Base-by-base conservation (phyloP, 2,888 invertebrate genomes). In the Cenopis cana region DNA sequence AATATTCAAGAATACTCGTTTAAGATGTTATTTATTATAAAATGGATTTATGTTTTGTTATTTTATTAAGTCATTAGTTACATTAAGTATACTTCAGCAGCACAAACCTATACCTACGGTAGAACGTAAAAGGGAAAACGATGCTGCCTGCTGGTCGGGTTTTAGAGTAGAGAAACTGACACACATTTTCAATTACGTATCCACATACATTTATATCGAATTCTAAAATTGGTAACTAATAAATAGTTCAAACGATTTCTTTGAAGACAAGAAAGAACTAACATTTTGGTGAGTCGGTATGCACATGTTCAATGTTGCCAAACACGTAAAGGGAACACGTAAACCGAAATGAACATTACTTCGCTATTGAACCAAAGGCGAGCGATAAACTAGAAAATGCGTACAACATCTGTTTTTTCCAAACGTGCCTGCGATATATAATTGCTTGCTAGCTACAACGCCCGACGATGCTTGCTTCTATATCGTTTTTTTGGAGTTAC, bases 371-470 rank as follows among this genome's bases (percentile, higher is more conserved):
- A 55, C 68, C 61, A 57, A 67, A 67, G 62, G 66, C 18, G 70
- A 46, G 74, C 75, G 76, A 81, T 81, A 79, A 81, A 78, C 74
- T 73, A 62, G 67, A 77, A 79, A 77, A 73, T 74, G 79, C 74
- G 75, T 70, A 75, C 74, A 75, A 74, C 80, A 80, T 77, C 70
- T 74, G 74, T 73, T 74, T 74, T 71, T 71, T 46, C 24, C 55
- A 55, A 67, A 66, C 60, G 71, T 70, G 66, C 14, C 70, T 71
- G 71, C 33, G 55, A 71, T 71, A 64, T 70, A 41, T 68, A 68
- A 62, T 62, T 60, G 49, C 56, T 57, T 50, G 38, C 38, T 55
- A 33, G 14, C 49, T 55, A 50, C 36, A 61, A 6, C 18, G 54
- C 46, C 46, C 14, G 60, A 24, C 14, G 33, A 69, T 50, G 52